Evolutionary conservation across 2,797 vertebrate genomes (phyloP), one percentile per base, ranked within the genome.

Genomic region (Sarcoramphus papa): DNA sequence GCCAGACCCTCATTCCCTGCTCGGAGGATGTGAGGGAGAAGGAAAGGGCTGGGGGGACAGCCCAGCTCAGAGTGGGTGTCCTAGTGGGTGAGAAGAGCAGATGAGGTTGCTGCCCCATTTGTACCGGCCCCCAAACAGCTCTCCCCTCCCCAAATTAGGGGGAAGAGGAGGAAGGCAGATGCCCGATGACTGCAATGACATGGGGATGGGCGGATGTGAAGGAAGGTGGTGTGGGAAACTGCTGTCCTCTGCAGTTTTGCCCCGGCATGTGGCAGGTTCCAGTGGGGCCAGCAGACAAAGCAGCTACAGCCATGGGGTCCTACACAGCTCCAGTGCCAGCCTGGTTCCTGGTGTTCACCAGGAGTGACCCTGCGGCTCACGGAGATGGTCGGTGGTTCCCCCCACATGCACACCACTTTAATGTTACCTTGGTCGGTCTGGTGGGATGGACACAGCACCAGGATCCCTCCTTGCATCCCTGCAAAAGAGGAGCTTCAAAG

Each of bases 401-500:
- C 22, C 14, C 5, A 0, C 41, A 5, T 0, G 28, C 45, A 17
- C 31, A 6, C 17, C 48, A 18, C 51, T 0, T 1, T 3, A n/a
- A 20, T 10, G 7, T 37, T 57, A 45, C 41, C 20, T 63, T 0
- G 7, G n/a, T 7, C 3, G 1, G 8, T 10, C 68, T 9, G 0
- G 30, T n/a, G 62, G 27, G 8, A 6, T 13, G 70, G 72, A 10
- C 56, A 23, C 37, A 72, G 69, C 86, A 12, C 14, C 54, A 47
- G 30, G 8, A 47, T 15, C 45, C 21, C n/a, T 74, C 18, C 37
- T 8, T 56, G 28, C 51, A 43, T 8, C 48, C 19, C 56, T 37
- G 84, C 56, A 25, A 48, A 40, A 5, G 41, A 53, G 16, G 16
- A 31, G 16, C 14, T 77, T 59, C 79, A 40, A 48, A 45, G 25